Conservation (phyloP, 2,888 invertebrate genomes). For the Rhorus exstirpatorius region DNA sequence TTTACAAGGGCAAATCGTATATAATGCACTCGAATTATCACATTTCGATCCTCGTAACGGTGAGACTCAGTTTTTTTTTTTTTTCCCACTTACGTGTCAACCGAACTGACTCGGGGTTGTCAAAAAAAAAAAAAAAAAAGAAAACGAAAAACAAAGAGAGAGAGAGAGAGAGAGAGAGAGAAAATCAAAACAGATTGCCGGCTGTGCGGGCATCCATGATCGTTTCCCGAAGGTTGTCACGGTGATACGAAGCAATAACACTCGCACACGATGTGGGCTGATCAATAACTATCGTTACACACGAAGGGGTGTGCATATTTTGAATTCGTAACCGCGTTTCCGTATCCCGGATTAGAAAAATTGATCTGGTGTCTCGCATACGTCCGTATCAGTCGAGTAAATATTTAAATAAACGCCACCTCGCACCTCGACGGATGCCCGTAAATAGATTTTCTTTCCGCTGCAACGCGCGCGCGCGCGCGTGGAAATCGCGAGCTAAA, state of each 20-base stretch:
- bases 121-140: conserved; percentile 56
- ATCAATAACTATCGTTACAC: conserved; percentile 58
- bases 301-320: conserved; percentile 62
- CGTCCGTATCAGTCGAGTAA: background rate
- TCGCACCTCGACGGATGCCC: too few relatives aligned
- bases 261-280: too few relatives aligned
- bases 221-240: conserved; percentile 80
- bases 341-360: conserved; percentile 29
- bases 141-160: conserved; percentile 65
- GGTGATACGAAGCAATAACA: conserved; percentile 76
- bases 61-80: conserved; percentile 30
- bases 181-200: conserved; percentile 72
- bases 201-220: conserved; percentile 80
- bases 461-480: too few relatives aligned
- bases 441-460: too few relatives aligned
- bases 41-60: conserved; percentile 51
- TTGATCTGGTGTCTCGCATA: too few relatives aligned
- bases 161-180: too few relatives aligned
- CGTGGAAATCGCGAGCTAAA: too few relatives aligned
- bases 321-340: conserved; percentile 35
- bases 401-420: too few relatives aligned
- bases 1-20: conserved; percentile 74
- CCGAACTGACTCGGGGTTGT: conserved; percentile 50
- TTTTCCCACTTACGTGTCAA: conserved; percentile 29
- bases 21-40: conserved; percentile 48